Percentiles rank a stretch among this genome's conserved stretches.
Evolutionary conservation across 2,888 invertebrate genomes (phyloP).

Genomic region (Entomobrya proxima): DNA sequence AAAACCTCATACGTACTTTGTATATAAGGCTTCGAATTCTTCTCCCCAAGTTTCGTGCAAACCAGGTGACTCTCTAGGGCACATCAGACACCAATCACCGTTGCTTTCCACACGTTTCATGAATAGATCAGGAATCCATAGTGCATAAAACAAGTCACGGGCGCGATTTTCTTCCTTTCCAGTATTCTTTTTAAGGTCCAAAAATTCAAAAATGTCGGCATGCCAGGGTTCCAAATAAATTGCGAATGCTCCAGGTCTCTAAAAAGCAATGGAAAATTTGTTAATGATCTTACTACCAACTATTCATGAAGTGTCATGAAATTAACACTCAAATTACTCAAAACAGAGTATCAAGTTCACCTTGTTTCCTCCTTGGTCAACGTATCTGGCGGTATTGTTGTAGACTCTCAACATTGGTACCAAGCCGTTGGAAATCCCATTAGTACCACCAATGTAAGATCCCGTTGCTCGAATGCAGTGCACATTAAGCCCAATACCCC

Average conservation of each 20-base stretch:
- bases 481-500: constrained; percentile 97
- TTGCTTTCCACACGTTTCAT: constrained; percentile 94
- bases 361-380: constrained; percentile 98
- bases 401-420: constrained; percentile 97
- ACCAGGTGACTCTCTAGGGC: constrained; percentile 94
- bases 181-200: constrained; percentile 96
- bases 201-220: constrained; percentile 95
- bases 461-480: constrained; percentile 96
- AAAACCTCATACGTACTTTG: constrained; percentile 79
- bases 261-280: neutral
- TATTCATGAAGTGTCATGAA: neutral
- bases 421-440: constrained; percentile 95
- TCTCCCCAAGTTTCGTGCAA: constrained; percentile 95
- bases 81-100: constrained; percentile 96
- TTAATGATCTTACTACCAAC: neutral
- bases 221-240: constrained; percentile 99
- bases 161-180: constrained; percentile 96
- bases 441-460: constrained; percentile 93
- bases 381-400: constrained; percentile 96
- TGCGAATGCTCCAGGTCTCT: constrained; percentile 97
- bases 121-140: constrained; percentile 99
- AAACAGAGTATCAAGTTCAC: constrained; percentile 74
- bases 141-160: constrained; percentile 95
- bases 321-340: neutral
- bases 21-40: constrained; percentile 92